Evolutionary conservation across 2,797 vertebrate genomes (phyloP).

Genomic region (Mormyrus proboscirostris): DNA sequence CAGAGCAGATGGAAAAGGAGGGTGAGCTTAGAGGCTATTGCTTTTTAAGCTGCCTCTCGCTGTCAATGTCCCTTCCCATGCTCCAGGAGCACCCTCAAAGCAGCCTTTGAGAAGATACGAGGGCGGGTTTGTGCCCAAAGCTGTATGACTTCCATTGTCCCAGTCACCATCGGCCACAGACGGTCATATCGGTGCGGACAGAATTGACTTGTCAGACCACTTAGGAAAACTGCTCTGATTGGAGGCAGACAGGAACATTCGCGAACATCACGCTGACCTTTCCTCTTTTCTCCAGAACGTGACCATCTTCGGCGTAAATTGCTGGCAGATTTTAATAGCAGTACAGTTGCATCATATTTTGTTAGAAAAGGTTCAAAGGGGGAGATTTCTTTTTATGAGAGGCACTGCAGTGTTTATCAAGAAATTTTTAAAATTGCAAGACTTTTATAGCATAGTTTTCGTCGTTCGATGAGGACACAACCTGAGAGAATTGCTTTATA

Average conservation of each 20-base stretch:
- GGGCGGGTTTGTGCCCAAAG: constrained; percentile 40
- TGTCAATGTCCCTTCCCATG: constrained; percentile 14
- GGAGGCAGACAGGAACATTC: not conserved
- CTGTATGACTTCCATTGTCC: not conserved
- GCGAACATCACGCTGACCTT: not conserved
- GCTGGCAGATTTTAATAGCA: not conserved
- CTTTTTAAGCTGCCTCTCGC: constrained; percentile 31
- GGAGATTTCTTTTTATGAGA: not conserved
- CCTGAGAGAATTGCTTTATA: not conserved
- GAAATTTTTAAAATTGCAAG: not conserved
- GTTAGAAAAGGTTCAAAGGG: not conserved
- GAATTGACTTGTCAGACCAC: not conserved
- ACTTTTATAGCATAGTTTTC: not conserved
- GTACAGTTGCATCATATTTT: not conserved
- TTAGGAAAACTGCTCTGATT: not conserved
- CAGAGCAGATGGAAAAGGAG: constrained; percentile 30
- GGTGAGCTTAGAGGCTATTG: constrained; percentile 31
- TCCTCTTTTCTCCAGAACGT: not conserved
- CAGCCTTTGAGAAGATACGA: constrained; percentile 38
- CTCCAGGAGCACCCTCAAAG: constrained; percentile 36
- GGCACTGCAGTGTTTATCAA: not conserved
- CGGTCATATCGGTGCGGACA: not conserved
- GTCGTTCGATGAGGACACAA: not conserved
- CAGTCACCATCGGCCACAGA: not conserved
- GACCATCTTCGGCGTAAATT: not conserved